Evolutionary conservation across 2,888 invertebrate species (phyloP), one percentile per base, ranked within the genome.

Genomic region (Latrodectus elegans): DNA sequence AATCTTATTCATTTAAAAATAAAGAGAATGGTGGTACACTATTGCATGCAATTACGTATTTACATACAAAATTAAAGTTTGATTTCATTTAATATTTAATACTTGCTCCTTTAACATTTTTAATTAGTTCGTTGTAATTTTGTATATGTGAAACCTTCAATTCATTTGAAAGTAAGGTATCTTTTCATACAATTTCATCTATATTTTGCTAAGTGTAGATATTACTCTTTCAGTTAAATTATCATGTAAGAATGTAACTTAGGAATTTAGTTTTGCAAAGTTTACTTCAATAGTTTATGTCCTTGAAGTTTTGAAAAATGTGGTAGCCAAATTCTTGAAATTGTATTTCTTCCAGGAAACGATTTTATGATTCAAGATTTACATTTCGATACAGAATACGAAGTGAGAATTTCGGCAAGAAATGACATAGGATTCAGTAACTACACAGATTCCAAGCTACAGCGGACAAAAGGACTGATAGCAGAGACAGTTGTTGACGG

Each of bases 401-500:
- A 72, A 4, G 88, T 90, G 0, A 82, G 90, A 10, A 89, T 90
- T 14, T 79, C 86, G 14, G 89, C 89, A 0, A 76, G 80, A 11
- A 90, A 89, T 67, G 88, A 89, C n/a, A 90, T 89, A 17, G 90
- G 90, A 12, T 88, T 71, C 53, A 89, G 90, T 74, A 89, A 90
- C 53, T 90, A 79, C 70, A 83, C 89, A 15, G 82, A 84, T 17
- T 15, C 79, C 14, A 17, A 72, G 17, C 8, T 75, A 9, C 88
- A 85, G 51, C 84, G 82, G 75, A 88, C 88, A 70, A 78, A 75
- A 85, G 88, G 88, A 53, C 51, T 88, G 8, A 51, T 88, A 8
- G 85, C 85, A 6, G 88, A 85, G 53, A 84, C 84, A n/a, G 85
- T 88, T 12, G 82, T 85, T 15, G 88, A 85, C 51, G 79, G 78